A percentile compares a stretch with the other conserved stretches of the same genome.
Evolutionary conservation across 2,888 invertebrate species (phyloP).

Genomic region (Chaitophorus viminalis): DNA sequence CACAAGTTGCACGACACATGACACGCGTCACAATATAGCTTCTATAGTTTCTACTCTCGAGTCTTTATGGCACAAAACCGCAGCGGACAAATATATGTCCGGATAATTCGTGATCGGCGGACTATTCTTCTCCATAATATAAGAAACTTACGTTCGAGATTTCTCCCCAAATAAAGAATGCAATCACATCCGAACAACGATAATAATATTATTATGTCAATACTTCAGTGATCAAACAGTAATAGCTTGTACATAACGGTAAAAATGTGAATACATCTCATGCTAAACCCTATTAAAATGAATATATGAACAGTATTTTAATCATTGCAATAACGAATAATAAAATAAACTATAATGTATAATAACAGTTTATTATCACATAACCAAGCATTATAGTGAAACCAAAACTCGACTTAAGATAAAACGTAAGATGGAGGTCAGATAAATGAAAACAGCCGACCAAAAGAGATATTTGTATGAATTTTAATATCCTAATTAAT

Average conservation of each 20-base stretch:
- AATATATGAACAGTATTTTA: neutral
- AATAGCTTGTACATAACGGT: neutral
- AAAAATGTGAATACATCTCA: too few species aligned
- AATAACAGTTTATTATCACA: neutral
- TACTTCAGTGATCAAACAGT: neutral
- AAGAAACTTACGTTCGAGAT: neutral
- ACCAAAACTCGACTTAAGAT: neutral
- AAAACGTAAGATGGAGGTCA: neutral
- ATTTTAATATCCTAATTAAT: neutral
- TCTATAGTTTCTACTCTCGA: neutral
- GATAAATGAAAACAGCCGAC: neutral
- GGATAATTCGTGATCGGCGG: neutral
- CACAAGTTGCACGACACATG: neutral
- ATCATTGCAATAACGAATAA: neutral
- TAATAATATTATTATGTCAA: neutral
- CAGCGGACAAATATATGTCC: neutral
- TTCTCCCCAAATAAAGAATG: neutral
- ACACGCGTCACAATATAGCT: neutral
- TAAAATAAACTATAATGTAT: neutral
- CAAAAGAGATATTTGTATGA: neutral
- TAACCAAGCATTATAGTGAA: neutral
- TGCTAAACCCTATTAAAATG: too few species aligned
- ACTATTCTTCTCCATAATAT: neutral
- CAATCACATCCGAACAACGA: neutral
- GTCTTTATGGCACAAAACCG: neutral